Evolutionary conservation across 2,113 vertebrate species (phyloP), one percentile per base, ranked within the genome.

Genomic region (Chaetodon trifascialis): DNA sequence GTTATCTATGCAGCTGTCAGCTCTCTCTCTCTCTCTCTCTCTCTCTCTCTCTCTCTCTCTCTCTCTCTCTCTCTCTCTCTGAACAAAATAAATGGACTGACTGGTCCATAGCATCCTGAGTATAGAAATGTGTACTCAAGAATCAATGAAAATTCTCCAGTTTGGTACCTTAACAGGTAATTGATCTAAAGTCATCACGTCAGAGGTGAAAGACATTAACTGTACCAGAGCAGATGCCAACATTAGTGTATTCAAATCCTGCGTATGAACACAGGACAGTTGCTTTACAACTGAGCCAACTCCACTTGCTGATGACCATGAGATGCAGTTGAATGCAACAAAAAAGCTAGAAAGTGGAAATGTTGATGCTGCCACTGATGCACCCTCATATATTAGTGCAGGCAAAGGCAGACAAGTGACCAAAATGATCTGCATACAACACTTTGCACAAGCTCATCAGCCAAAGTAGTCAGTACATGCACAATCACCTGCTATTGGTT

Each of bases 1-100:
- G 87, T 89, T 95, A 93, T 96, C 96, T 96, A 91, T 92, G 94
- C 95, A 94, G 94, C 95, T 96, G 96, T 95, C 96, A 82, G 63
- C 64, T 73, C 77, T 69, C 77, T n/a, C n/a, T 54, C 23, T 30
- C 23, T 30, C 23, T 30, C 7, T 34, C 25, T 59, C 14, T 15
- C 59, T 63, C 70, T 52, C 23, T 55, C 59, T 63, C 70, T 52
- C 23, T 55, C 38, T 40, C 38, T 40, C 38, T 40, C 38, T 40
- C 38, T 40, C 38, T 40, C 38, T 4, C 38, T 40, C n/a, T n/a
- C 3, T 30, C 30, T 30, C 30, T 30, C 30, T 30, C 30, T 30
- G 30, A 2, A 56, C 17, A 34, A 19, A 38, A 11, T 30, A 0
- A 46, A 34, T 21, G 16, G 19, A 15, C 23, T 59, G 19, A 42